These are phyloP conservation scores for Pyralis farinalis DNA, from an alignment of 2,888 invertebrate genomes.

Conservation along the genomic window DNA sequence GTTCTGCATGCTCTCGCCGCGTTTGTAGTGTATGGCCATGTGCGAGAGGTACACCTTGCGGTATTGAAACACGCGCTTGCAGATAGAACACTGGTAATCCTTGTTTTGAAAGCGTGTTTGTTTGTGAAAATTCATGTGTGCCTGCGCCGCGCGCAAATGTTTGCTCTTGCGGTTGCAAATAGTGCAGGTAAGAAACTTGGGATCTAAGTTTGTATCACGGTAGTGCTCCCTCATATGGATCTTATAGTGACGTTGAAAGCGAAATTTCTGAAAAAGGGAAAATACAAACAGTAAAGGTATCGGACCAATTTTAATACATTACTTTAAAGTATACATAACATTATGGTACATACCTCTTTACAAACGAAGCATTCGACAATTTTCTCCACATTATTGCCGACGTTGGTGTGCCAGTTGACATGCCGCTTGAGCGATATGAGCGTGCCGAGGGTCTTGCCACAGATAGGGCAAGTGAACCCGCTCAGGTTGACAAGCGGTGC, in stretches of 20 bases:
- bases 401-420: constrained; percentile 68
- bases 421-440: constrained; percentile 66
- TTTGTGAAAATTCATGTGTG: constrained; percentile 72
- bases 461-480: constrained; percentile 69
- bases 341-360: constrained; percentile 53
- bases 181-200: constrained; percentile 57
- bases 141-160: constrained; percentile 68
- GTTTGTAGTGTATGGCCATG: constrained; percentile 71
- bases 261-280: constrained; percentile 55
- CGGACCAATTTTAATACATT: no score
- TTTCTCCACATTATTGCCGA: constrained; percentile 58
- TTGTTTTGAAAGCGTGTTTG: constrained; percentile 70
- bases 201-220: constrained; percentile 59
- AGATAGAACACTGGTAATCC: constrained; percentile 73
- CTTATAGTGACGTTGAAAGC: constrained; percentile 66
- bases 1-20: constrained; percentile 61
- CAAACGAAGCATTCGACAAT: constrained; percentile 66
- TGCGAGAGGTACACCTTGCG: constrained; percentile 68
- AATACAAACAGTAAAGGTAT: neutral
- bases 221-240: constrained; percentile 71
- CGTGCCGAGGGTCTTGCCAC: constrained; percentile 65
- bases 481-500: constrained; percentile 43
- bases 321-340: neutral
- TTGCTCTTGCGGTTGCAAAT: constrained; percentile 70
- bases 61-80: constrained; percentile 66